Conservation (phyloP, 2,888 invertebrate species). For the Myopa testacea region DNA sequence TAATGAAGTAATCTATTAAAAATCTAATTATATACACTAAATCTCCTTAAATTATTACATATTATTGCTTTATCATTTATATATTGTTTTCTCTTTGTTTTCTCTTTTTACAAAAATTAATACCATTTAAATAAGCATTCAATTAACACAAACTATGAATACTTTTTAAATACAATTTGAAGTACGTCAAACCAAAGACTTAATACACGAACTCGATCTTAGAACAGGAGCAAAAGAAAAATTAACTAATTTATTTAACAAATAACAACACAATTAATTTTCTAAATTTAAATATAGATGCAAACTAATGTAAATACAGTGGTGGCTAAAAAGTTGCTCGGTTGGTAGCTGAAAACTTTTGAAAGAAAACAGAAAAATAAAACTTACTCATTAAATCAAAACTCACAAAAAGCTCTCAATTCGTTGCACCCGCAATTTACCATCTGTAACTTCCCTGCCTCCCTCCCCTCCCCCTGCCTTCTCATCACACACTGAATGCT, state of each 20-base stretch:
- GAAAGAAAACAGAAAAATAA: not conserved
- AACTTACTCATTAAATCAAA: not conserved
- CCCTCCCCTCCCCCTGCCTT: not conserved
- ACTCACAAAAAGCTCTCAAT: too few relatives aligned
- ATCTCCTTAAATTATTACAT: too few relatives aligned
- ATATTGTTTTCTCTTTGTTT: too few relatives aligned
- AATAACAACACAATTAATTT: not conserved
- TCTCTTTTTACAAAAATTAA: not conserved
- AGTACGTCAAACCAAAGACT: constrained; percentile 20
- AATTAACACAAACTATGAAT: not conserved
- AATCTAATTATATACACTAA: too few relatives aligned
- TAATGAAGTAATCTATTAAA: too few relatives aligned
- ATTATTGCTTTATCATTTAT: too few relatives aligned
- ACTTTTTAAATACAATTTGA: not conserved
- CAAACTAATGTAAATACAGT: not conserved
- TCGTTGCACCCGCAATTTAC: too few relatives aligned
- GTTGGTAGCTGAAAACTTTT: not conserved
- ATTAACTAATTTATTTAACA: not conserved
- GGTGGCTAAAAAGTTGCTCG: too few relatives aligned
- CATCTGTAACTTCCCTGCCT: not conserved
- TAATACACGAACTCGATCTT: constrained; percentile 18
- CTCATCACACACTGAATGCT: not conserved
- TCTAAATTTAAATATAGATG: not conserved
- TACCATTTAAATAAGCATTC: not conserved
- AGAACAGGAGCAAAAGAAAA: not conserved